phyloP scores from a whole-genome alignment of 1,140 invertebrate genomes.

The Pissodes strobi region DNA sequence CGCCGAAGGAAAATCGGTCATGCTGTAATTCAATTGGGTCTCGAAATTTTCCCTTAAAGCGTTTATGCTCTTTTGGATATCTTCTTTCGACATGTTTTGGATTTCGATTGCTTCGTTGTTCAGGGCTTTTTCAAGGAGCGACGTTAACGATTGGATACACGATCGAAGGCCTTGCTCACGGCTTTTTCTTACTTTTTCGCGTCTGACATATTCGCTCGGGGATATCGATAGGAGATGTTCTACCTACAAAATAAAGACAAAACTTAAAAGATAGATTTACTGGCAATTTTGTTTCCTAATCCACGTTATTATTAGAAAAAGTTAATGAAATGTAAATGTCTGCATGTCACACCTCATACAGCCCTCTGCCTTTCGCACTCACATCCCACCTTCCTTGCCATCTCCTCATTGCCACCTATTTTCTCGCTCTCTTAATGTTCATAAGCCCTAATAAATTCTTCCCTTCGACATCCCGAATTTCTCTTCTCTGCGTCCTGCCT shows the following conservation, averaged over 20 bases:
- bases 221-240: constrained; percentile 38
- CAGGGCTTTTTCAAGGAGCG: constrained; percentile 38
- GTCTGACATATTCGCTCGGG: constrained; percentile 39
- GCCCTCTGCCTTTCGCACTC: no score
- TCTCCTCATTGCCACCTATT: no score
- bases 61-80: constrained; percentile 34
- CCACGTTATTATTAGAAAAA: neutral
- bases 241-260: constrained; percentile 31
- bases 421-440: no score
- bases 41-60: constrained; percentile 34
- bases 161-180: constrained; percentile 35
- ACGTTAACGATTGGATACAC: constrained; percentile 39
- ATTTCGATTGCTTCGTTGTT: constrained; percentile 17
- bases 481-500: no score
- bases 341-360: no score
- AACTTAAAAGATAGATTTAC: neutral
- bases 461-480: no score
- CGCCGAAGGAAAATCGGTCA: constrained; percentile 18
- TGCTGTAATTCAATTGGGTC: constrained; percentile 17
- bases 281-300: neutral
- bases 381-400: no score
- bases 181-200: constrained; percentile 36
- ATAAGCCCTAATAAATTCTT: no score
- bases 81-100: constrained; percentile 23
- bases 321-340: no score